Evolutionary conservation across 2,113 vertebrate species (phyloP).

Genomic region (Python bivittatus): DNA sequence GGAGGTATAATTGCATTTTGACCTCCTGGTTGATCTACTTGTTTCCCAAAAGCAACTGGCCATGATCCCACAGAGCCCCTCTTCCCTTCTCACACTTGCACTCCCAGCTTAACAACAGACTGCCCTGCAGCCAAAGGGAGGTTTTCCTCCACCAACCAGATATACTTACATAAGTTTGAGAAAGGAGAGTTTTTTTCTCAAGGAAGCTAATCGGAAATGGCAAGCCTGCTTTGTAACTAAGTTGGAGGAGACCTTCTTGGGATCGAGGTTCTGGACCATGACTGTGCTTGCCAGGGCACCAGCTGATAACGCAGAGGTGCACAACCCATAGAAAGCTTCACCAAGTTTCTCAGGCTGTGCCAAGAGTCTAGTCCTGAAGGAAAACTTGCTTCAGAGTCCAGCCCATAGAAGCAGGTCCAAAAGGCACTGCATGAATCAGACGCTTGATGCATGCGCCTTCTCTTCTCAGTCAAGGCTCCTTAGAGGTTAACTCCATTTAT

Average conservation of each 20-base stretch:
- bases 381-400: background rate
- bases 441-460: background rate
- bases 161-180: slow-evolving; percentile 67
- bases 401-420: background rate
- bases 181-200: slow-evolving; percentile 73
- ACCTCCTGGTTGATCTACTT: background rate
- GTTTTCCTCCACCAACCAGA: fast-evolving
- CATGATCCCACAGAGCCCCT: background rate
- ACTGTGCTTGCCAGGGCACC: background rate
- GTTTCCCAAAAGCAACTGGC: background rate
- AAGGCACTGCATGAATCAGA: fast-evolving
- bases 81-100: background rate
- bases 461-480: background rate
- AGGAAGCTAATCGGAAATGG: slow-evolving; percentile 54
- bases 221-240: slow-evolving; percentile 58
- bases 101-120: fast-evolving
- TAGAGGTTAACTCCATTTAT: background rate
- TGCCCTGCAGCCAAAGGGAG: background rate
- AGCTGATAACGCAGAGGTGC: background rate
- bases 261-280: slow-evolving; percentile 63
- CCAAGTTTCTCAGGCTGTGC: background rate
- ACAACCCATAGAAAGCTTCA: background rate
- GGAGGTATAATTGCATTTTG: background rate
- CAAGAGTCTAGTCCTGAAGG: fast-evolving
- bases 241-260: slow-evolving; percentile 46